Percentiles rank a stretch among this genome's conserved stretches.
Conservation (phyloP, 2,113 vertebrate genomes). For the Boulengeromyrus knoepffleri region DNA sequence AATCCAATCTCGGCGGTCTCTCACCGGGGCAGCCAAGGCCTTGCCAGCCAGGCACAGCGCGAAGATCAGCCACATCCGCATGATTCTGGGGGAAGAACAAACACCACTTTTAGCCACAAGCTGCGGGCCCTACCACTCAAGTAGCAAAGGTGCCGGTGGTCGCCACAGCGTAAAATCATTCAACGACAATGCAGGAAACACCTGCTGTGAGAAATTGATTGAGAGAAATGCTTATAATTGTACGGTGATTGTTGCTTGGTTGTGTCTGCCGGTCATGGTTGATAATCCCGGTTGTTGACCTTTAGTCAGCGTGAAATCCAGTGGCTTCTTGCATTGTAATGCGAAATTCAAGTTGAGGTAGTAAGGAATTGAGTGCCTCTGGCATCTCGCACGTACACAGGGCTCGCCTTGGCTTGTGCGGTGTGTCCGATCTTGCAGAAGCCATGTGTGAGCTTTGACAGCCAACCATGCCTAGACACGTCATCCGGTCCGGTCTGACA, state of each 20-base stretch:
- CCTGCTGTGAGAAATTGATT: background rate
- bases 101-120: constrained; percentile 41
- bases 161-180: background rate
- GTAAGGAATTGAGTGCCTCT: background rate
- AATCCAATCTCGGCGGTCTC: constrained; percentile 38
- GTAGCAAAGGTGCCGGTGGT: background rate
- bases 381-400: background rate
- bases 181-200: background rate
- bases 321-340: background rate
- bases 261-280: background rate
- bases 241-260: background rate
- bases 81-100: constrained; percentile 54
- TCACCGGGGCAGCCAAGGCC: constrained; percentile 83
- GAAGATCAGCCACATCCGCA: constrained; percentile 91
- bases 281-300: background rate
- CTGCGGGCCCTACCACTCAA: constrained; percentile 10
- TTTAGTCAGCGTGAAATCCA: background rate
- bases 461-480: background rate
- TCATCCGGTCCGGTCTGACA: background rate
- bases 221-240: background rate
- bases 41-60: constrained; percentile 86
- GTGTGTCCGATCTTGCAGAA: background rate
- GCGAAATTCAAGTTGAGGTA: background rate
- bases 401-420: background rate
- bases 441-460: background rate